phyloP scores from a whole-genome alignment of 2,888 invertebrate species.

The Nymphalis c-album region DNA sequence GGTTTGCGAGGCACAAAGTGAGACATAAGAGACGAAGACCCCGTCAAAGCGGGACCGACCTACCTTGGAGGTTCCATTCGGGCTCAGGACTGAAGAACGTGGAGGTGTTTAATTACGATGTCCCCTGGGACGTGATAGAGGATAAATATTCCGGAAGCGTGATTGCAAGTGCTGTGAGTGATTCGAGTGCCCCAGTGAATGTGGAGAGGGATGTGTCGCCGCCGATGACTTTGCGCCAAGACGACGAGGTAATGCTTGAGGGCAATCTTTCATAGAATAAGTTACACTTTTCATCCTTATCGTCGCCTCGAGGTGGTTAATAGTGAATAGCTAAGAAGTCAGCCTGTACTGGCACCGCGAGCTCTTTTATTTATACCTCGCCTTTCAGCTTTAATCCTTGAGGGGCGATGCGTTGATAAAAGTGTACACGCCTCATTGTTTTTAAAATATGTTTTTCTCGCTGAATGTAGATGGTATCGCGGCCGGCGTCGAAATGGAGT shows the following conservation, averaged over 20 bases:
- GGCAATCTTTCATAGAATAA: conserved; percentile 63
- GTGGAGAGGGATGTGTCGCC: conserved; percentile 65
- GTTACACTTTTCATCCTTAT: conserved; percentile 69
- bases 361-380: conserved; percentile 64
- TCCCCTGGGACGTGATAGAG: conserved; percentile 78
- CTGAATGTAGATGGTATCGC: conserved; percentile 49
- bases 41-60: conserved; percentile 62
- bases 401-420: conserved; percentile 76
- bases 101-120: conserved; percentile 77
- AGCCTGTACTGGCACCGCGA: conserved; percentile 56
- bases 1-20: conserved; percentile 72
- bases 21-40: conserved; percentile 75
- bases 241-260: conserved; percentile 71
- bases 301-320: conserved; percentile 76
- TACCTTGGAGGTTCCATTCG: conserved; percentile 79
- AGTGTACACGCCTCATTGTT: conserved; percentile 75
- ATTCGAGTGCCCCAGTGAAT: conserved; percentile 62
- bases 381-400: conserved; percentile 67
- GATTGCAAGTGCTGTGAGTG: conserved; percentile 76
- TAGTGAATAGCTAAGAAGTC: conserved; percentile 51
- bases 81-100: conserved; percentile 78
- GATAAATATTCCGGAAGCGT: conserved; percentile 54
- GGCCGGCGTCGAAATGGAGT: conserved; percentile 47
- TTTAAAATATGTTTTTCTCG: conserved; percentile 70
- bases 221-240: conserved; percentile 72